Evolutionary conservation across 2,888 invertebrate genomes (phyloP), one percentile per base, ranked within the genome.

Genomic region (Oxytorus armatus): DNA sequence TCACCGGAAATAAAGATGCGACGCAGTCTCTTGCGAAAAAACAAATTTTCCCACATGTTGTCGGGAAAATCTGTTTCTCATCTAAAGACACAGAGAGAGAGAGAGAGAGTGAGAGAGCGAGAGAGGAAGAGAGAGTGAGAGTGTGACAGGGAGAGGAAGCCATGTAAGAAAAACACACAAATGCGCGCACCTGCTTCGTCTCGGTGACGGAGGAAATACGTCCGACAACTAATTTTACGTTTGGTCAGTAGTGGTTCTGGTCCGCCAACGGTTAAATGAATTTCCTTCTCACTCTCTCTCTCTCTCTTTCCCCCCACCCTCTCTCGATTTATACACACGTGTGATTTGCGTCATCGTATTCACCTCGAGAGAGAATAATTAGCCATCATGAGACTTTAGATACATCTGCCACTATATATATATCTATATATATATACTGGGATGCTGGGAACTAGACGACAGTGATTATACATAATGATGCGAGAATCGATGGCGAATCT

Each of bases 191-290:
- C 61, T 73, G 61, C 21, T 51, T n/a, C 10, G 23, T 29, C 39
- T 51, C 8, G 23, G 3, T 25, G 16, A 33, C 29, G 16, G 36
- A 25, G 18, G 49, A 79, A 70, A 49, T 57, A 0, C 42, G 68
- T 51, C 42, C 16, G 57, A 70, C 57, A 75, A 51, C 33, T 65
- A 65, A 79, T 79, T 75, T 75, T 65, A 57, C 74, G 74, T 65
- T 68, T 61, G 66, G 73, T 59, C 73, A 61, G 39, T 61, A 53
- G 21, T 57, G 11, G 42, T 53, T 77, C 73, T 51, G 42, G 51
- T n/a, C 21, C 55, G 51, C 23, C 36, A 47, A 33, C 39, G 39
- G 25, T 61, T 63, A 39, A 74, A 65, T 25, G 78, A 74, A 36
- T 53, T 51, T 61, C 51, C 25, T 1, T 29, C 47, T 47, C 21